phyloP scores from a whole-genome alignment of 2,113 vertebrate species.

The Salvelinus alpinus region DNA sequence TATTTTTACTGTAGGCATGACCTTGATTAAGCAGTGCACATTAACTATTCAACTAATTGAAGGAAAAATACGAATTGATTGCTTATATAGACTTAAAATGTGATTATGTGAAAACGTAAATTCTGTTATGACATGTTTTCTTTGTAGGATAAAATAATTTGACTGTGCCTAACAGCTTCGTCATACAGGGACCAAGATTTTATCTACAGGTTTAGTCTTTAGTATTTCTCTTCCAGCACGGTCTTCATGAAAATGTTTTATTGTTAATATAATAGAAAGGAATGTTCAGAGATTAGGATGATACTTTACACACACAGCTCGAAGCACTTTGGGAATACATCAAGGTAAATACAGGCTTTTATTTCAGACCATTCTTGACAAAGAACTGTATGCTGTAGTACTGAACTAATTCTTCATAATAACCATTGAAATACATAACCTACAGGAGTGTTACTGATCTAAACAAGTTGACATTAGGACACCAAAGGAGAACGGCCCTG shows the following conservation, averaged over 20 bases:
- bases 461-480: constrained; percentile 45
- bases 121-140: no score
- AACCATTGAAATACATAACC: constrained; percentile 67
- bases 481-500: constrained; percentile 37
- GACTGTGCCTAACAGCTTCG: neutral
- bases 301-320: constrained; percentile 57
- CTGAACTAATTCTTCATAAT: constrained; percentile 57
- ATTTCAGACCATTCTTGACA: constrained; percentile 62
- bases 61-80: no score
- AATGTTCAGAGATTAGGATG: constrained; percentile 50
- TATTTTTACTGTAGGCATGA: no score
- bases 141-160: neutral
- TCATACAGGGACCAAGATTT: neutral
- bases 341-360: constrained; percentile 67
- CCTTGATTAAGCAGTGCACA: no score
- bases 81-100: no score
- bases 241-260: constrained; percentile 43
- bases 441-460: constrained; percentile 66
- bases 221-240: constrained; percentile 66
- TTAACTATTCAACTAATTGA: no score
- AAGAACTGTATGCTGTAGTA: constrained; percentile 54
- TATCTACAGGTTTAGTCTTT: constrained; percentile 13
- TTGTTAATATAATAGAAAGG: constrained; percentile 23
- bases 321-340: constrained; percentile 69
- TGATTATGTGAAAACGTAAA: no score